A percentile compares a stretch with the other conserved stretches of the same genome.
Conservation (phyloP, 1,140 invertebrate genomes). For the Pentalonia nigronervosa region DNA sequence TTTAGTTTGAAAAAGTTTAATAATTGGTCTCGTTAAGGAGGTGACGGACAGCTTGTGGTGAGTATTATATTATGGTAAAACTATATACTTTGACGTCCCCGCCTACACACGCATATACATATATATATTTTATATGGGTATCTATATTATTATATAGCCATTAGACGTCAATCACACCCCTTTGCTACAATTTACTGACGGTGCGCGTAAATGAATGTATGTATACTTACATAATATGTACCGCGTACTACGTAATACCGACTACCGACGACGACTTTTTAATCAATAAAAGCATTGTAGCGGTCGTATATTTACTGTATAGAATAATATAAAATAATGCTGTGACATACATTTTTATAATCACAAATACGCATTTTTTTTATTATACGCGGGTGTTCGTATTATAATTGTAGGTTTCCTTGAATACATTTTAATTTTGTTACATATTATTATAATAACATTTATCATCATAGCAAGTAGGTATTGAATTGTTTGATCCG, state of each 20-base stretch:
- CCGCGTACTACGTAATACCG: background rate
- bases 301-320: background rate
- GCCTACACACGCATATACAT: background rate
- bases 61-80: conserved; percentile 21
- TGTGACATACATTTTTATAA: background rate
- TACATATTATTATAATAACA: background rate
- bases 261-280: background rate
- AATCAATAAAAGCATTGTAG: background rate
- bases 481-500: background rate
- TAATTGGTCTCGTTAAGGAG: conserved; percentile 26
- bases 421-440: background rate
- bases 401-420: background rate
- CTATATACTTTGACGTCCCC: background rate
- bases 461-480: background rate
- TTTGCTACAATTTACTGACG: background rate
- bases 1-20: background rate
- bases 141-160: conserved; percentile 4
- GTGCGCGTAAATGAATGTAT: background rate
- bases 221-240: background rate
- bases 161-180: conserved; percentile 3
- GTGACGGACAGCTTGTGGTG: conserved; percentile 1
- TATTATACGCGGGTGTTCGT: background rate
- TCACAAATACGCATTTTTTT: background rate
- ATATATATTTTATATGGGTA: background rate
- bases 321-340: background rate